Conservation (phyloP, 2,888 invertebrate genomes). For the Rugalucina vietnamica region DNA sequence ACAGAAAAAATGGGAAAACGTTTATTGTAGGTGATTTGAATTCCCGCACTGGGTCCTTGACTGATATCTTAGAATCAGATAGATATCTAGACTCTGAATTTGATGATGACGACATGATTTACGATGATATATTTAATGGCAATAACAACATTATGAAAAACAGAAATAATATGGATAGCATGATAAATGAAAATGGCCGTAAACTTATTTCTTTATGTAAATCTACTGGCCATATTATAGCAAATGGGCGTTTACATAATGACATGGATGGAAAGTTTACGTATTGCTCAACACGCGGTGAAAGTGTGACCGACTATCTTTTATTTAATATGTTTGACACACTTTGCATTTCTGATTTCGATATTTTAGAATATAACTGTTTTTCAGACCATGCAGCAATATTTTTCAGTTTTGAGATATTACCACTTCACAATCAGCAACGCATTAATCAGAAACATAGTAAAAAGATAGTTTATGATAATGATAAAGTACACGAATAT, state of each 20-base stretch:
- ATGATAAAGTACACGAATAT: background rate
- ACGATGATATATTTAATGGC: background rate
- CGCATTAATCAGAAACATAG: background rate
- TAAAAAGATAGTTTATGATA: background rate
- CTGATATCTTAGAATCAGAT: constrained; percentile 13
- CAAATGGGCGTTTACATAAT: background rate
- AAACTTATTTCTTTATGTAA: background rate
- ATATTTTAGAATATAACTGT: background rate
- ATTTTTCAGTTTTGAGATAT: background rate
- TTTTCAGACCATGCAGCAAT: background rate
- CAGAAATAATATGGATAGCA: background rate
- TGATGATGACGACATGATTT: background rate
- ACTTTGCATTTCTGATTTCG: background rate
- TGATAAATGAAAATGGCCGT: background rate
- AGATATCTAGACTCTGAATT: constrained; percentile 14
- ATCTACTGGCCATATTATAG: background rate
- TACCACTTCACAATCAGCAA: background rate
- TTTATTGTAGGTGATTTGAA: constrained; percentile 19
- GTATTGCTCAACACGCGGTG: background rate
- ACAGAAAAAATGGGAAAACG: constrained; percentile 18
- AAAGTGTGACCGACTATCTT: too few relatives aligned
- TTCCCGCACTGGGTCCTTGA: background rate
- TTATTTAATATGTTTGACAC: background rate
- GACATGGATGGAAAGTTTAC: background rate
- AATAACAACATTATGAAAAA: background rate